A percentile compares a stretch with the other conserved stretches of the same genome.
Evolutionary conservation across 2,888 invertebrate species (phyloP).

Genomic region (Arge pagana): DNA sequence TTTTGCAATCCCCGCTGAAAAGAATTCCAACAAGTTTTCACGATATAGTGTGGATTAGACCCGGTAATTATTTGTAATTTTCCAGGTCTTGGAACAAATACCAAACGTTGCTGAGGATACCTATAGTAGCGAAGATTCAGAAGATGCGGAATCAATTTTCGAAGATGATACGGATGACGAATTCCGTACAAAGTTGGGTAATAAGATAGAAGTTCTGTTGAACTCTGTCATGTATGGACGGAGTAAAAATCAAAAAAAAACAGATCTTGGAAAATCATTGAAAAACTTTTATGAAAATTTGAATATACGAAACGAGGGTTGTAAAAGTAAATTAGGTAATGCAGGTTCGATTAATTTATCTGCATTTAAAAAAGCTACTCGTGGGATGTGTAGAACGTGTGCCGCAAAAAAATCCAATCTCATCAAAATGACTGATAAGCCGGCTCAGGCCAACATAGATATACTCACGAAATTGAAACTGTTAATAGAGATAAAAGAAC

Average conservation of each 20-base stretch:
- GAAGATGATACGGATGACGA: background rate
- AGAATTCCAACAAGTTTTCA: no score
- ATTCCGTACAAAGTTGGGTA: slow-evolving; percentile 11
- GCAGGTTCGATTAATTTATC: background rate
- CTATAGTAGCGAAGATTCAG: background rate
- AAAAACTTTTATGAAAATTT: slow-evolving; percentile 5
- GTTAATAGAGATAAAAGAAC: slow-evolving; percentile 11
- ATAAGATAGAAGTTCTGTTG: slow-evolving; percentile 10
- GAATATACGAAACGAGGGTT: background rate
- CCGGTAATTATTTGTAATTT: no score
- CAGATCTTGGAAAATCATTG: background rate
- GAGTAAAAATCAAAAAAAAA: background rate
- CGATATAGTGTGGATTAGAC: no score
- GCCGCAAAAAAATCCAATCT: slow-evolving; percentile 9
- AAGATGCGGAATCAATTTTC: background rate
- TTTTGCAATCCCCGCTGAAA: no score
- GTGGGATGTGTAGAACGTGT: slow-evolving; percentile 16
- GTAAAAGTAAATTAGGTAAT: background rate
- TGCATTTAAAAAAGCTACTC: slow-evolving; percentile 1
- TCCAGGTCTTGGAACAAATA: no score
- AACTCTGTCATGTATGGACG: slow-evolving; percentile 1
- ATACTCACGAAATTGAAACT: slow-evolving; percentile 15
- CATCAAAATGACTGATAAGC: background rate
- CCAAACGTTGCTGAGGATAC: no score
- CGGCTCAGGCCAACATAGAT: background rate